These are phyloP conservation scores for Cichlasoma orientale DNA, from an alignment of 2,797 vertebrate species.

Conservation along the genomic window DNA sequence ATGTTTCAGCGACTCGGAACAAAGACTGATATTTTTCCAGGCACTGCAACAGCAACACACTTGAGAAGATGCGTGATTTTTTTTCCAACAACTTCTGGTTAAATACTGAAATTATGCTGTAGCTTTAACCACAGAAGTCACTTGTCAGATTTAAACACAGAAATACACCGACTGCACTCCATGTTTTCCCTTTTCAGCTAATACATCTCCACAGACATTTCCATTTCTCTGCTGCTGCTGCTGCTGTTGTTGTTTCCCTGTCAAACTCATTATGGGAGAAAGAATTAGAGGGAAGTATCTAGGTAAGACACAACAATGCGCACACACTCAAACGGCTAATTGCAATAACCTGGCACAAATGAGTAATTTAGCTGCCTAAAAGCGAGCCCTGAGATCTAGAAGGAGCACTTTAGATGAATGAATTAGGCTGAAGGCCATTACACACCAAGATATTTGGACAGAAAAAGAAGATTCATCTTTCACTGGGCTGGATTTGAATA, in stretches of 20 bases:
- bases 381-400: conserved; percentile 67
- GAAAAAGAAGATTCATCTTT: conserved; percentile 65
- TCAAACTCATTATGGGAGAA: conserved; percentile 74
- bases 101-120: conserved; percentile 44
- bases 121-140: conserved; percentile 56
- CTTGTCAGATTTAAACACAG: conserved; percentile 63
- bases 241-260: conserved; percentile 60
- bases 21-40: conserved; percentile 4
- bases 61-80: conserved; percentile 15
- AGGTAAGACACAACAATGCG: conserved; percentile 61
- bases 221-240: conserved; percentile 55
- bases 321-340: conserved; percentile 75
- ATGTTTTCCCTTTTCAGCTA: conserved; percentile 45
- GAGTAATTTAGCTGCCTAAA: conserved; percentile 77
- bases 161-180: conserved; percentile 66
- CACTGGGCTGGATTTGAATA: conserved; percentile 58
- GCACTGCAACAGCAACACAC: conserved; percentile 32
- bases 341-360: conserved; percentile 82
- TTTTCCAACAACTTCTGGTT: conserved; percentile 58
- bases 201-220: conserved; percentile 70
- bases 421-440: conserved; percentile 70
- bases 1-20: not conserved
- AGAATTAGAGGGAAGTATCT: conserved; percentile 67
- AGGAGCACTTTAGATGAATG: conserved; percentile 71
- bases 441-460: conserved; percentile 52